Base-by-base conservation (phyloP, 2,797 vertebrate species). In the Anabacerthia variegaticeps region DNA sequence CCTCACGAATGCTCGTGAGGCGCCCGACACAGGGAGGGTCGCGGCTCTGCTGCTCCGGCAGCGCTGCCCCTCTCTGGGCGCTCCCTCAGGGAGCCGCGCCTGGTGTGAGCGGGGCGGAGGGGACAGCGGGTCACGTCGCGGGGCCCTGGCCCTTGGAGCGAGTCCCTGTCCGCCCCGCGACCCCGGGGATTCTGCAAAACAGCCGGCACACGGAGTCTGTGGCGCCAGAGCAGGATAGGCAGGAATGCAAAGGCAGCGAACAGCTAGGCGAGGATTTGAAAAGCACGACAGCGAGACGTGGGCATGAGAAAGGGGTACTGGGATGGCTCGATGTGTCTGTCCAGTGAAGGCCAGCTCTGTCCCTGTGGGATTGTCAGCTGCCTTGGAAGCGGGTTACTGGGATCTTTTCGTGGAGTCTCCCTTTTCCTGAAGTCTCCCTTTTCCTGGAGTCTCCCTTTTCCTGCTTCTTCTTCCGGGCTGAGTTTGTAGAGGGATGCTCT, bases 241-340 rank as follows among this genome's bases (percentile, higher is more conserved):
- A 44, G 10, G 10, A 44, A 22, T 44, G 20, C 44, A 44, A 44
- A 44, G 44, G 34, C 51, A 20, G 15, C 1, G 6, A 56, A 41
- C 19, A 67, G 67, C 48, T 16, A 14, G 48, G 55, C 9, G 48
- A 67, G 32, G 55, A 39, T 58, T 37, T 62, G 55, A 22, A 37
- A 59, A 84, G 30, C n/a, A n/a, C 26, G 36, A 11, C 28, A 12
- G 7, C 0, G 3, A 43, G 28, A 46, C 0, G 3, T 26, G 52
- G 41, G 48, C 21, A 28, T 7, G 37, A 36, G 52, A 46, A 44
- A 19, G 43, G 63, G n/a, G 30, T 44, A 36, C 34, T 37, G 54
- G 52, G 39, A 4, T 17, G 73, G 36, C 32, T 49, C 2, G 2
- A 14, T 7, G n/a, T 39, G 39, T 39, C 39, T 28, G 48, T 30